A percentile compares a stretch with the other conserved stretches of the same genome.
Evolutionary conservation across 2,113 vertebrate species (phyloP).

Genomic region (Pseudorectes ferrugineus): DNA sequence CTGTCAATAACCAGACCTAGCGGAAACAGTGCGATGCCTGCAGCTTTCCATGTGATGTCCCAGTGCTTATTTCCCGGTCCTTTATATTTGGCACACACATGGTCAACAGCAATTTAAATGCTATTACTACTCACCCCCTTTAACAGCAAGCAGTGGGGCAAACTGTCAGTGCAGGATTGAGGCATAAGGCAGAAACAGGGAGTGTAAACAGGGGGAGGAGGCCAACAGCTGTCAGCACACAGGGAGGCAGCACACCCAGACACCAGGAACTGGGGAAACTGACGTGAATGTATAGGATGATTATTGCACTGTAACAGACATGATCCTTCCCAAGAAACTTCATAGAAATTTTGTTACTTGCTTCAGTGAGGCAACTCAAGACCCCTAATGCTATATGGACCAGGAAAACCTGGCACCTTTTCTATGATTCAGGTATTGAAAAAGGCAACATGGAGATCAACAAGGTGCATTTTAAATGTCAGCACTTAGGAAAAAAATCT

Average conservation of each 20-base stretch:
- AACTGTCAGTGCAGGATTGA: background rate
- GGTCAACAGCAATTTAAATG: conserved; percentile 65
- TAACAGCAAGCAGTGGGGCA: background rate
- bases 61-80: conserved; percentile 72
- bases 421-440: background rate
- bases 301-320: background rate
- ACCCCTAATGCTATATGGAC: background rate
- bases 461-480: background rate
- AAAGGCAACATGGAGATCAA: background rate
- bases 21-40: conserved; percentile 26
- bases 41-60: conserved; percentile 66
- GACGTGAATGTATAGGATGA: background rate
- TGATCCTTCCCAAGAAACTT: background rate
- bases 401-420: background rate
- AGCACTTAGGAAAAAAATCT: background rate
- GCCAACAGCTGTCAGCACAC: background rate
- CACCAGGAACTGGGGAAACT: background rate
- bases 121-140: background rate
- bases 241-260: background rate
- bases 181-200: background rate
- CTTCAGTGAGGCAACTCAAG: background rate
- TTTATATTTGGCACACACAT: conserved; percentile 57
- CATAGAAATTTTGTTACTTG: background rate
- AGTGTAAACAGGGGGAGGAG: background rate
- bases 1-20: conserved; percentile 50